Conservation (phyloP, 1,140 invertebrate species). For the Oreohelix idahoensis region DNA sequence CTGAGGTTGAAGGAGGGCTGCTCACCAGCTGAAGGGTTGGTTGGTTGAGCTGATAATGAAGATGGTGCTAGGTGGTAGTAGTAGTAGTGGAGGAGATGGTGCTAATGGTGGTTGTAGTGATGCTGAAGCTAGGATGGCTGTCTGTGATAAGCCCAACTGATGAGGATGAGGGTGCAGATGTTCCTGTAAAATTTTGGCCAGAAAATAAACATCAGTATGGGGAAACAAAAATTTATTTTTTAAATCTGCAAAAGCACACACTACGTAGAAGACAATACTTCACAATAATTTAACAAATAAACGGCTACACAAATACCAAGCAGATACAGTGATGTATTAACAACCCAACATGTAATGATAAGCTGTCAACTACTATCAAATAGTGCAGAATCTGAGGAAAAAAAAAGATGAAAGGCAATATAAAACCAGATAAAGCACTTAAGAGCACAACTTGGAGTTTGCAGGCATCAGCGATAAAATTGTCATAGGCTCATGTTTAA, state of each 20-base stretch:
- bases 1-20: not conserved
- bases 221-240: not conserved
- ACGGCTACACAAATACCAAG: not conserved
- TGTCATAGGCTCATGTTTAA: too few relatives aligned
- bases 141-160: slow-evolving; percentile 26
- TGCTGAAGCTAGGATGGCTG: slow-evolving; percentile 27
- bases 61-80: slow-evolving; percentile 13
- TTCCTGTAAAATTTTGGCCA: slow-evolving; percentile 29
- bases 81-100: slow-evolving; percentile 28
- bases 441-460: too few relatives aligned
- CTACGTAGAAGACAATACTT: not conserved
- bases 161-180: slow-evolving; percentile 19
- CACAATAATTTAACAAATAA: not conserved
- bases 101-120: slow-evolving; percentile 28
- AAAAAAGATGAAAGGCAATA: too few relatives aligned
- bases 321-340: not conserved
- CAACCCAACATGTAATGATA: not conserved
- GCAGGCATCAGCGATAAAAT: too few relatives aligned
- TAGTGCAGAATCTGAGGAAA: too few relatives aligned
- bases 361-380: too few relatives aligned
- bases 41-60: slow-evolving; percentile 15
- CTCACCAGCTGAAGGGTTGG: slow-evolving; percentile 12
- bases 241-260: not conserved
- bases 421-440: too few relatives aligned
- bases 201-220: slow-evolving; percentile 18